Percentiles rank a stretch among this genome's conserved stretches.
Conservation (phyloP, 92 coral and sea anemone genomes). For the Porites rus region DNA sequence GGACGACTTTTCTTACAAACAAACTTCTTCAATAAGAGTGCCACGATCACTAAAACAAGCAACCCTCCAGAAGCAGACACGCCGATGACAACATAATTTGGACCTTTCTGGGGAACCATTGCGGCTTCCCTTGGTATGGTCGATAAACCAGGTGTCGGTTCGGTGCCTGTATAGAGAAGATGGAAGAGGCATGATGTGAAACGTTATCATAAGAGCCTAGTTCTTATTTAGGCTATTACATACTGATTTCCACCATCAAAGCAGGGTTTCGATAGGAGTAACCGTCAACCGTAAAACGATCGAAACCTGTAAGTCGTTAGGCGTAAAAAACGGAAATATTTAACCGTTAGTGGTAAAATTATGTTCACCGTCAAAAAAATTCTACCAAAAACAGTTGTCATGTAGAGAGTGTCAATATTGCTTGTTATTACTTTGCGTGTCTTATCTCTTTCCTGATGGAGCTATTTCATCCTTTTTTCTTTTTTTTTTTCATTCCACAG, state of each 20-base stretch:
- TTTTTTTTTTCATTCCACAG: too few species aligned
- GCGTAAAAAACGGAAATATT: too few species aligned
- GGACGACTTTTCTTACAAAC: constrained; percentile 2
- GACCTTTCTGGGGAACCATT: constrained; percentile 9
- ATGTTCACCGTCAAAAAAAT: too few species aligned
- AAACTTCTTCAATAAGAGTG: constrained; percentile 18
- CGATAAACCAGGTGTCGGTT: background rate
- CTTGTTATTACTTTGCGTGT: too few species aligned
- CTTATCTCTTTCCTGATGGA: too few species aligned
- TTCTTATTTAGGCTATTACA: background rate
- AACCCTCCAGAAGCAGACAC: constrained; percentile 28
- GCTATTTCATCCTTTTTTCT: too few species aligned
- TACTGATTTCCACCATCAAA: background rate
- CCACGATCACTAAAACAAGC: constrained; percentile 2
- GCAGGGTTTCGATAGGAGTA: too few species aligned
- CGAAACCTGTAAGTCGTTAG: too few species aligned
- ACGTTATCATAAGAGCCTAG: background rate
- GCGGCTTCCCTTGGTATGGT: background rate
- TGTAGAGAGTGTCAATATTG: too few species aligned
- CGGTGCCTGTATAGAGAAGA: background rate
- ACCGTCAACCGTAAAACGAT: too few species aligned
- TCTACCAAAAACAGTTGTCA: too few species aligned
- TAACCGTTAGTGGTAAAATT: too few species aligned
- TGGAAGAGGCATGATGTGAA: background rate
- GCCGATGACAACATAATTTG: constrained; percentile 20